Evolutionary conservation across 53 echinoderm and acorn worm species (phyloP), one percentile per base, ranked within the genome.

Genomic region (Holothuria leucospilota): DNA sequence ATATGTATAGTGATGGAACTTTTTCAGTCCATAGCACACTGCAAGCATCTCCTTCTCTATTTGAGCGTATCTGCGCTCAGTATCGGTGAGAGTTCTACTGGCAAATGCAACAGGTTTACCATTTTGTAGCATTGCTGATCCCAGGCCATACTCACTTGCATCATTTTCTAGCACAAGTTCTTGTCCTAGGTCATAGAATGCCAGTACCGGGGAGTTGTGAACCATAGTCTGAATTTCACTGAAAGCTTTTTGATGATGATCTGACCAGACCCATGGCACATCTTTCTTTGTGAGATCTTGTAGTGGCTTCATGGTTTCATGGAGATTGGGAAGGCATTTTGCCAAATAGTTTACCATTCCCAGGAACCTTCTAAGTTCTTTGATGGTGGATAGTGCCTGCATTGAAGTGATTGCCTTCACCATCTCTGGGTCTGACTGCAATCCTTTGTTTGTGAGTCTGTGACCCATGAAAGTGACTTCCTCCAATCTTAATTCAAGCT

Each of bases 301-400:
- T n/a, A n/a, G n/a, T n/a, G n/a, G n/a, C n/a, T n/a, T n/a, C n/a
- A n/a, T n/a, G n/a, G n/a, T n/a, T n/a, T n/a, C n/a, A n/a, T n/a
- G n/a, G n/a, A n/a, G n/a, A n/a, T n/a, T n/a, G n/a, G n/a, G n/a
- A n/a, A n/a, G n/a, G n/a, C n/a, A n/a, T n/a, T n/a, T n/a, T n/a
- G n/a, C n/a, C n/a, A n/a, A n/a, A 29, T 90, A 90, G 58, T 88
- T 88, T 16, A 88, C 89, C n/a, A 88, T 85, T 65, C 88, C 89
- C 12, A 87, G 74, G 15, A 87, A 56, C 29, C 90, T 84, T 63
- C 77, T 84, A n/a, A 93, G 83, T 18, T 87, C 90, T 30, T 90
- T 34, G 20, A 90, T 51, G 20, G 85, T 90, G 58, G 90, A 56
- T 10, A 87, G 89, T 5, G 71, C n/a, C 71, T 90, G 87, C 93